These are phyloP conservation scores for Drosophila orena DNA, from an alignment of 1,140 invertebrate species.

Conservation along the genomic window DNA sequence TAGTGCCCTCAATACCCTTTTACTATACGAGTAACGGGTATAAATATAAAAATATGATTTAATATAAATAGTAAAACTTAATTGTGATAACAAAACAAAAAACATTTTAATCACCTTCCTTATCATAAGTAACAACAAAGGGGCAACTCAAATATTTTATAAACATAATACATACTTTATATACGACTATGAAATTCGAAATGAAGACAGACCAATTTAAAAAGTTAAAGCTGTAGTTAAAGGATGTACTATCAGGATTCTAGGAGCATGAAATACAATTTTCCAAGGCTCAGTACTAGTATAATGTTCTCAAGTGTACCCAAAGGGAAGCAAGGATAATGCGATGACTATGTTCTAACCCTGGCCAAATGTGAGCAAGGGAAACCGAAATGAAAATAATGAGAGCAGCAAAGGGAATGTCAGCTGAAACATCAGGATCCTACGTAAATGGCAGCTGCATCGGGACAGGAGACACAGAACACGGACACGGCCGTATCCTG, in stretches of 20 bases:
- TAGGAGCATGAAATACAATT: neutral
- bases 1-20: too few species aligned
- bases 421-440: constrained; percentile 47
- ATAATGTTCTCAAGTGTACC: neutral
- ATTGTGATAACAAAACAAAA: neutral
- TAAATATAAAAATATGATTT: neutral
- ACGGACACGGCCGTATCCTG: constrained; percentile 43
- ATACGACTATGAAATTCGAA: too few species aligned
- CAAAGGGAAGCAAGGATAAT: constrained; percentile 15
- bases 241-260: neutral
- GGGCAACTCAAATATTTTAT: too few species aligned
- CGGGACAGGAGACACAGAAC: constrained; percentile 22
- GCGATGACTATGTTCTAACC: constrained; percentile 34
- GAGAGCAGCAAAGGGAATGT: constrained; percentile 38
- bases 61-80: neutral
- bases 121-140: too few species aligned
- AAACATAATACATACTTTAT: too few species aligned
- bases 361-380: constrained; percentile 10
- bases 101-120: too few species aligned
- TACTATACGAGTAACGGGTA: too few species aligned
- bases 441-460: constrained; percentile 41
- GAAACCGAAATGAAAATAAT: constrained; percentile 35
- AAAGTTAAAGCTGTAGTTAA: neutral
- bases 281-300: neutral
- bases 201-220: too few species aligned